Evolutionary conservation across 2,113 vertebrate genomes (phyloP).

Genomic region (Nannobrachium achirus): DNA sequence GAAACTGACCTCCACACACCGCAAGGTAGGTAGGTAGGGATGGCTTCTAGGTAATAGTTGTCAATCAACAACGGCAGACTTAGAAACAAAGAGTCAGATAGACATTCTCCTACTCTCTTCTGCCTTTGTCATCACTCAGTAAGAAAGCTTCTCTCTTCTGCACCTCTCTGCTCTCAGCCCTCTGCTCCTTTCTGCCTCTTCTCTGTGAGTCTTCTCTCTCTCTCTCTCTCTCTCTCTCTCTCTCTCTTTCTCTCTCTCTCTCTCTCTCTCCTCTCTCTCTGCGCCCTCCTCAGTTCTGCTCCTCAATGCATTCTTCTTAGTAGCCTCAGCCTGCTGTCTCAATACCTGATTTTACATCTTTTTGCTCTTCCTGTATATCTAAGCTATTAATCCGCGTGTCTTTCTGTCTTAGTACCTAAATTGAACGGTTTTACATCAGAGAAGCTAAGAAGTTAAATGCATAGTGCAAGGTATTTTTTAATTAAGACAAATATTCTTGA

Average conservation of each 20-base stretch:
- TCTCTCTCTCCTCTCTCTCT: no score
- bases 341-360: no score
- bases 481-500: no score
- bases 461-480: no score
- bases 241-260: no score
- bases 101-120: background rate
- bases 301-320: background rate
- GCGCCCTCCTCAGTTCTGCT: background rate
- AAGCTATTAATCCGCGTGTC: no score
- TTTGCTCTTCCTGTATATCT: no score
- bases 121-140: background rate
- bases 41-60: no score
- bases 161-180: conserved; percentile 33
- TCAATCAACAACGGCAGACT: background rate
- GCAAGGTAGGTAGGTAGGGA: background rate
- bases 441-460: no score
- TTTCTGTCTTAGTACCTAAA: no score
- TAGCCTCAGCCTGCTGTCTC: no score
- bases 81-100: background rate
- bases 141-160: conserved; percentile 17
- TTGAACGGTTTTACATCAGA: no score
- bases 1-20: background rate
- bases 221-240: background rate
- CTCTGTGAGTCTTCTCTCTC: conserved; percentile 14
- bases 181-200: conserved; percentile 27